A percentile compares a stretch with the other conserved stretches of the same genome.
phyloP scores from a whole-genome alignment of 2,113 vertebrate species.

The Mustelus asterias region DNA sequence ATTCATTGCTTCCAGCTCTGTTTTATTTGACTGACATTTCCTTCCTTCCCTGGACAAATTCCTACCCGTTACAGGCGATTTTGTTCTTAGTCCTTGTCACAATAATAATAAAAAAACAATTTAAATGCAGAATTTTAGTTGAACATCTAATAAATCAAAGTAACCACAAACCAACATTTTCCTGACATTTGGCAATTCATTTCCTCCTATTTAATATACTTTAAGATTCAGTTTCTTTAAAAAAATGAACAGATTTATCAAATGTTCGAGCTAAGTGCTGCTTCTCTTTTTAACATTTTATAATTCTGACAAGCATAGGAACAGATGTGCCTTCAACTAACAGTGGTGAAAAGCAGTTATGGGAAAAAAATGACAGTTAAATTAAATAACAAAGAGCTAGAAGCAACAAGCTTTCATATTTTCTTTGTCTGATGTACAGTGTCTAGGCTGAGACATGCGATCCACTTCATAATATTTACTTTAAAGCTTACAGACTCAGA shows the following conservation, averaged over 20 bases:
- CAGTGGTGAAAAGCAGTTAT: conserved; percentile 30
- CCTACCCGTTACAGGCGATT: background rate
- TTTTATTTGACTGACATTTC: conserved; percentile 26
- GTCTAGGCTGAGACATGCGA: conserved; percentile 28
- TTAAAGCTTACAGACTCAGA: background rate
- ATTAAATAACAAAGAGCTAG: conserved; percentile 37
- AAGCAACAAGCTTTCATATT: conserved; percentile 37
- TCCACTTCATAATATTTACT: conserved; percentile 36
- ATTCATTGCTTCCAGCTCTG: conserved; percentile 30
- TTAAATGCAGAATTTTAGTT: conserved; percentile 12
- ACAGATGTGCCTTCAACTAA: conserved; percentile 33
- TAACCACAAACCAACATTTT: background rate
- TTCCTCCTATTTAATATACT: conserved; percentile 15
- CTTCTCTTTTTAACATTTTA: conserved; percentile 26
- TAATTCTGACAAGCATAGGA: conserved; percentile 33
- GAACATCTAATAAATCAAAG: background rate
- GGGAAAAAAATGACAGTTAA: conserved; percentile 36
- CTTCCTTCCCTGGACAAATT: conserved; percentile 6
- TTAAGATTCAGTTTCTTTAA: background rate
- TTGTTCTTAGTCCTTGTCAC: background rate
- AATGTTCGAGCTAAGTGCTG: conserved; percentile 32
- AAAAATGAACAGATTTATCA: background rate
- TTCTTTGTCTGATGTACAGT: conserved; percentile 31
- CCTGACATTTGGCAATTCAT: background rate
- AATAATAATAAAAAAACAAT: background rate